Percentiles rank a stretch among this genome's conserved stretches.
These are phyloP conservation scores for Tretioscincus oriximinensis DNA, from an alignment of 2,113 vertebrate genomes.

Conservation along the genomic window DNA sequence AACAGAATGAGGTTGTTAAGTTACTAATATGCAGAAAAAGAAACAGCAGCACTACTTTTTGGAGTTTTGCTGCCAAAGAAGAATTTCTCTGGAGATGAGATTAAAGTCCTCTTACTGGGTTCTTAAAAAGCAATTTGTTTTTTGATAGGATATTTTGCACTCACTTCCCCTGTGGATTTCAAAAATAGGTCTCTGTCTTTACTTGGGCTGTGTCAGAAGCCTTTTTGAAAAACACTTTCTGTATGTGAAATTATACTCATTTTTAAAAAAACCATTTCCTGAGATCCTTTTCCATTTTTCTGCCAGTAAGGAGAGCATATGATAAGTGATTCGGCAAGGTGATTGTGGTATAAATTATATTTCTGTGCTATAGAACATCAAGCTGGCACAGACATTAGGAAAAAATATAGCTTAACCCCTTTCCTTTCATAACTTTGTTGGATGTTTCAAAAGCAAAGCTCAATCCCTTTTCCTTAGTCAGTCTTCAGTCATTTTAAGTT, in stretches of 20 bases:
- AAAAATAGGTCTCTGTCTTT: conserved; percentile 31
- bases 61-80: conserved; percentile 13
- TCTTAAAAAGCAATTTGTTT: conserved; percentile 32
- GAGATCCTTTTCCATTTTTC: background rate
- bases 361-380: background rate
- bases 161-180: conserved; percentile 26
- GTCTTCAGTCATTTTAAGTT: background rate
- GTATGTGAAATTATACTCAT: conserved; percentile 15
- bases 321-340: conserved; percentile 10
- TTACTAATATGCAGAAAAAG: background rate
- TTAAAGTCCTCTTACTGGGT: conserved; percentile 19
- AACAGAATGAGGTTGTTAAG: conserved; percentile 9
- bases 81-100: conserved; percentile 33
- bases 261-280: background rate
- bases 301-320: background rate
- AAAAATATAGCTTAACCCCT: background rate
- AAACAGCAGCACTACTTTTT: background rate
- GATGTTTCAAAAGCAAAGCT: background rate
- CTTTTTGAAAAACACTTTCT: conserved; percentile 15
- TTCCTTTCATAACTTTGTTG: no score
- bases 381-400: background rate
- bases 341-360: conserved; percentile 27
- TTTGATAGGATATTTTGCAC: conserved; percentile 31
- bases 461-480: background rate
- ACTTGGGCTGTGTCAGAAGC: conserved; percentile 6